phyloP scores from a whole-genome alignment of 1,140 invertebrate genomes.

The Eufriesea mexicana region DNA sequence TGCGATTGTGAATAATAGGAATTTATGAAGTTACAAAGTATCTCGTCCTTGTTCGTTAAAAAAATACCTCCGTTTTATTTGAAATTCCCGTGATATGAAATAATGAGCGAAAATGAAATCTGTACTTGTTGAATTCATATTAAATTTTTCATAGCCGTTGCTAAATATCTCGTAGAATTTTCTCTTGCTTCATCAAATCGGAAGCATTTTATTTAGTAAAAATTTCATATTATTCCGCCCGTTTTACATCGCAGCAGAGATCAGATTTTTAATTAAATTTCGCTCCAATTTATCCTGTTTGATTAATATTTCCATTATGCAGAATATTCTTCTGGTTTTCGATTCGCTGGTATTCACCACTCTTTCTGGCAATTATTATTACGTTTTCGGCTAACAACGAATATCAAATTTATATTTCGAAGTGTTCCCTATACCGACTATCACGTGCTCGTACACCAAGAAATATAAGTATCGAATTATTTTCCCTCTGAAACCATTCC shows the following conservation, averaged over 20 bases:
- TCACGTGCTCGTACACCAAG: no score
- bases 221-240: not conserved
- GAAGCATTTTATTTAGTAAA: conserved; percentile 2
- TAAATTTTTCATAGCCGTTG: not conserved
- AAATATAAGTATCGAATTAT: not conserved
- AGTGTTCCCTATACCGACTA: not conserved
- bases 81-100: not conserved
- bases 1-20: not conserved
- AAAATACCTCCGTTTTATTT: not conserved
- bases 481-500: not conserved
- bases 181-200: not conserved
- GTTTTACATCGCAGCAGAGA: no score
- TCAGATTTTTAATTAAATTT: conserved; percentile 18
- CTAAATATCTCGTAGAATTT: not conserved
- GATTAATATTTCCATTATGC: not conserved
- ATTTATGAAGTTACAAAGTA: not conserved
- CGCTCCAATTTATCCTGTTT: not conserved
- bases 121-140: not conserved
- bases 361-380: not conserved
- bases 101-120: conserved; percentile 16
- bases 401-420: not conserved
- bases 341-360: not conserved
- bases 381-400: not conserved
- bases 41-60: not conserved
- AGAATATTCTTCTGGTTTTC: not conserved